phyloP scores from a whole-genome alignment of 2,113 vertebrate species.

The Probosciger aterrimus region DNA sequence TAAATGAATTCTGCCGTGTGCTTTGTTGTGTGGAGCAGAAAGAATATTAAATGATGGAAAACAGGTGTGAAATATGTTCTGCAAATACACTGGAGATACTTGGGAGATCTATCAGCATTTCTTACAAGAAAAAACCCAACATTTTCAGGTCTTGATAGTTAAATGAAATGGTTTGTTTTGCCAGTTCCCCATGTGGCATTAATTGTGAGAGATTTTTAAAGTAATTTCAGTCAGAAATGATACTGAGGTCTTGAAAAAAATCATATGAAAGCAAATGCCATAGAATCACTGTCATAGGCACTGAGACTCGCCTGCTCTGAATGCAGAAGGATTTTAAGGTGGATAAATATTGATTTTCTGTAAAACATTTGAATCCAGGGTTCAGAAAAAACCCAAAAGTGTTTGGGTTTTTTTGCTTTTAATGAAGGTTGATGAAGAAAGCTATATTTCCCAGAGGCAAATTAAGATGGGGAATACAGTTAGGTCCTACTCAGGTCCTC shows the following conservation, averaged over 20 bases:
- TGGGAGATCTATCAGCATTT: constrained; percentile 9
- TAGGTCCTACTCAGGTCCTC: not conserved
- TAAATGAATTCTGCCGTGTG: not conserved
- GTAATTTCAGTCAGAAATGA: not conserved
- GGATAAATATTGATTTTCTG: not conserved
- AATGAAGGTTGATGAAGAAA: not conserved
- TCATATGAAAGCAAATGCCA: not conserved
- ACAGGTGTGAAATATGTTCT: constrained; percentile 43
- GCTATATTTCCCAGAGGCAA: not conserved
- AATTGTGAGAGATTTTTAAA: not conserved
- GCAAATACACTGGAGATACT: constrained; percentile 33
- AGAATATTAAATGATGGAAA: constrained; percentile 28
- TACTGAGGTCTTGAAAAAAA: not conserved
- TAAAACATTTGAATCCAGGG: not conserved
- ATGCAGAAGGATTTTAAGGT: not conserved
- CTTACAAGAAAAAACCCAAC: not conserved
- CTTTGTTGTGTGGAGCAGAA: not conserved
- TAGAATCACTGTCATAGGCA: not conserved
- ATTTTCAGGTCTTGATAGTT: not conserved
- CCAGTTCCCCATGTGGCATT: not conserved
- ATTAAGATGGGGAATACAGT: not conserved
- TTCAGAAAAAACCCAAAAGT: not conserved
- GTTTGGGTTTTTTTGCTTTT: not conserved
- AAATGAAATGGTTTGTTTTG: not conserved
- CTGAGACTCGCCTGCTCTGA: not conserved